Evolutionary conservation across 2,888 invertebrate genomes (phyloP).

Genomic region (Ferrisia virgata): DNA sequence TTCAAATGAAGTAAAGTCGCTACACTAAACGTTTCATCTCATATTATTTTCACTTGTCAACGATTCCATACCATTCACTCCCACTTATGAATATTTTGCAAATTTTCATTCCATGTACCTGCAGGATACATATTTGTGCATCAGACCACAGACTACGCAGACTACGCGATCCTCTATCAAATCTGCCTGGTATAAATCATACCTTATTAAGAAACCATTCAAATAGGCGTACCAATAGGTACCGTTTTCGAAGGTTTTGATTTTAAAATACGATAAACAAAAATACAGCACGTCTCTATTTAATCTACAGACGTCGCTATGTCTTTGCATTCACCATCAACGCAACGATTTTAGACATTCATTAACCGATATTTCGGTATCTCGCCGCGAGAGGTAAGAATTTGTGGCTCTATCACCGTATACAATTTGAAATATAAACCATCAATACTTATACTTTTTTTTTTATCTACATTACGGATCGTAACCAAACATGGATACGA

Average conservation of each 20-base stretch:
- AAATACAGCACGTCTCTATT: background rate
- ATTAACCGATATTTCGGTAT: background rate
- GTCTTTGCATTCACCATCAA: background rate
- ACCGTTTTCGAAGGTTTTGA: background rate
- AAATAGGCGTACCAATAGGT: no score
- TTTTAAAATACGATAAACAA: background rate
- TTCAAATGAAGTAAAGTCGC: no score
- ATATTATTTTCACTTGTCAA: no score
- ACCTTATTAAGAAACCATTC: background rate
- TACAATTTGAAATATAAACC: background rate
- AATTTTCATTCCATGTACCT: no score
- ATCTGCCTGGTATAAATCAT: background rate
- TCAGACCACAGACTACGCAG: no score
- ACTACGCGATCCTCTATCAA: background rate
- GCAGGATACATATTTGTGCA: background rate
- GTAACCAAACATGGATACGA: background rate
- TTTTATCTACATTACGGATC: background rate
- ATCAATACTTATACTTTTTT: background rate
- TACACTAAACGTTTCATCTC: no score
- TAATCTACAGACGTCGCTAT: background rate
- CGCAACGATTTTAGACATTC: background rate
- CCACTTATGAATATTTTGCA: no score
- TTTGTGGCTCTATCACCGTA: background rate
- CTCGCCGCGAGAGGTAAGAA: background rate
- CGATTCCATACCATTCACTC: no score